Percentiles rank a stretch among this genome's conserved stretches.
Conservation (phyloP, 2,797 vertebrate genomes). For the Danio kyathit region DNA sequence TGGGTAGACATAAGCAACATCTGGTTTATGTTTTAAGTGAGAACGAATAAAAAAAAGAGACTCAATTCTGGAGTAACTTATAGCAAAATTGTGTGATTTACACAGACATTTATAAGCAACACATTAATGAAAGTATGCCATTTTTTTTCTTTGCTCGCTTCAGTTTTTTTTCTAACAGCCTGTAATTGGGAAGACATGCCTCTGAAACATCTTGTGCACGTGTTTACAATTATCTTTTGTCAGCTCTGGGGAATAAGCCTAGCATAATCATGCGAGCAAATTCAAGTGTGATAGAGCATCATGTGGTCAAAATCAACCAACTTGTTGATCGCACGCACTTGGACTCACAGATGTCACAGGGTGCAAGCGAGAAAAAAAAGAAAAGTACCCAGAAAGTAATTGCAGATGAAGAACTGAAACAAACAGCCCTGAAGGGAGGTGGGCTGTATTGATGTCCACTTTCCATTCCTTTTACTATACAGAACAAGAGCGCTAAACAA, state of each 20-base stretch:
- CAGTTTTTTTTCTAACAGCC: slow-evolving; percentile 43
- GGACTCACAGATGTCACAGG: slow-evolving; percentile 18
- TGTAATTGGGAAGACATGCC: slow-evolving; percentile 64
- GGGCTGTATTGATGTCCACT: slow-evolving; percentile 27
- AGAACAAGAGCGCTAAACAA: slow-evolving; percentile 38
- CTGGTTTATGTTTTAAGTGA: slow-evolving; percentile 70
- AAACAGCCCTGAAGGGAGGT: slow-evolving; percentile 18
- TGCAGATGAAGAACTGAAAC: slow-evolving; percentile 45
- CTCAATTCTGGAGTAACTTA: slow-evolving; percentile 65
- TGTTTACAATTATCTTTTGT: slow-evolving; percentile 74
- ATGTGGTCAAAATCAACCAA: slow-evolving; percentile 34
- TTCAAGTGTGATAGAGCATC: slow-evolving; percentile 67
- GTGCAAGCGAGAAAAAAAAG: slow-evolving; percentile 19
- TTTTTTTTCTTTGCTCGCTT: slow-evolving; percentile 52
- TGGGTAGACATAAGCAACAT: slow-evolving; percentile 64
- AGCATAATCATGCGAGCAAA: slow-evolving; percentile 66
- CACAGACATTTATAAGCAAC: slow-evolving; percentile 71
- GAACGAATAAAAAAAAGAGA: slow-evolving; percentile 64
- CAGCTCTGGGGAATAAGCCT: slow-evolving; percentile 60
- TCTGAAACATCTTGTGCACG: slow-evolving; percentile 55
- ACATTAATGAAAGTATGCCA: slow-evolving; percentile 62
- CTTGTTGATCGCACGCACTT: slow-evolving; percentile 45
- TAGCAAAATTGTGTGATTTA: slow-evolving; percentile 67
- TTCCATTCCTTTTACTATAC: slow-evolving; percentile 18
- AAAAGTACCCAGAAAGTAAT: slow-evolving; percentile 22